Conservation (phyloP, 2,113 vertebrate genomes). For the Cynoglossus semilaevis region DNA sequence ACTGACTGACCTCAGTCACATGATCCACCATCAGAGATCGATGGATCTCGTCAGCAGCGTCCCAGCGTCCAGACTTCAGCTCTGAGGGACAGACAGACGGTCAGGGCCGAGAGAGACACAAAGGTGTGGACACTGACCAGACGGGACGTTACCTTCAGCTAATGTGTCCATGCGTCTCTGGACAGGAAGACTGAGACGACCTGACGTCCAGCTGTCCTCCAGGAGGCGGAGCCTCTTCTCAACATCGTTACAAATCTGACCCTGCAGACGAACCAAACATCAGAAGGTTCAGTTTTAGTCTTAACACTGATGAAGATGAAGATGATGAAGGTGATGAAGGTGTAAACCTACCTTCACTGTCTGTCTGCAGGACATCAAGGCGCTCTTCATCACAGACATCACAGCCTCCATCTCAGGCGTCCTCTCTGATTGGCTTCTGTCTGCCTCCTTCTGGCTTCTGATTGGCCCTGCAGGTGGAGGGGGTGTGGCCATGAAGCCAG, state of each 20-base stretch:
- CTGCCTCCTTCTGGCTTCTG: conserved; percentile 8
- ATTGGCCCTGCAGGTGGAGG: conserved; percentile 28
- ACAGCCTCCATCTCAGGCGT: conserved; percentile 72
- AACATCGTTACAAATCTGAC: conserved; percentile 90
- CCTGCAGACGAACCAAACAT: conserved; percentile 71
- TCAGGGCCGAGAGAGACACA: conserved; percentile 4
- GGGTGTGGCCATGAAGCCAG: conserved; percentile 16
- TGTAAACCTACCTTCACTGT: conserved; percentile 71
- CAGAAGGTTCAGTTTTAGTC: neutral
- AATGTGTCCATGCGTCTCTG: conserved; percentile 84
- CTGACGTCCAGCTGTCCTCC: conserved; percentile 83
- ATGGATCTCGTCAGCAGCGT: conserved; percentile 88
- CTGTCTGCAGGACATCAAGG: conserved; percentile 77
- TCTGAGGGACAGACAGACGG: conserved; percentile 67
- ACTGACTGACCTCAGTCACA: conserved; percentile 92
- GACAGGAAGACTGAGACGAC: conserved; percentile 83
- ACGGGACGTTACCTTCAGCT: conserved; percentile 75
- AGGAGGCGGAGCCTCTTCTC: conserved; percentile 82
- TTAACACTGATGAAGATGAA: too few relatives aligned
- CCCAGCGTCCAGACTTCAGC: conserved; percentile 80
- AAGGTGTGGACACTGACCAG: neutral
- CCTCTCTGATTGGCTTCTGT: conserved; percentile 47
- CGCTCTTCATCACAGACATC: conserved; percentile 71
- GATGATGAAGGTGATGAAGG: neutral
- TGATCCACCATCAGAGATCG: conserved; percentile 93